phyloP scores from a whole-genome alignment of 1,140 invertebrate genomes.

The Geopemphigus sp. region DNA sequence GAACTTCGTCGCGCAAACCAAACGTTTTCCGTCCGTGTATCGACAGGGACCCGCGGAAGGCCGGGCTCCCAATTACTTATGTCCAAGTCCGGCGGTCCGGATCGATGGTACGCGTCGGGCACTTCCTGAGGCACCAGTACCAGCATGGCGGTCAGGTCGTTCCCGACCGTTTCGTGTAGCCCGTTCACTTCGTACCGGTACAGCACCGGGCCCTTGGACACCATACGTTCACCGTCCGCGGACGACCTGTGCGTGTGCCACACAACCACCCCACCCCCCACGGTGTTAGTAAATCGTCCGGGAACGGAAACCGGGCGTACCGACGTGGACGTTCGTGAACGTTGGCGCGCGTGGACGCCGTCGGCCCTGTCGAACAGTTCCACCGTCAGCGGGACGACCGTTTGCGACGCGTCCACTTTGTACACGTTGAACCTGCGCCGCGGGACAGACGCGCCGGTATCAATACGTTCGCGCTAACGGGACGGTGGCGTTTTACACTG shows the following conservation, averaged over 20 bases:
- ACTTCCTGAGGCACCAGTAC: conserved; percentile 6
- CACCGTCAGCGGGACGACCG: background rate
- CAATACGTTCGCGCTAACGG: too few species aligned
- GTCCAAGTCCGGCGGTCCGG: background rate
- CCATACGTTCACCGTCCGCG: too few species aligned
- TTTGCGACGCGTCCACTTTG: conserved; percentile 50
- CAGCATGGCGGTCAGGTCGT: background rate
- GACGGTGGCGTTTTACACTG: too few species aligned
- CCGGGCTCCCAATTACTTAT: too few species aligned
- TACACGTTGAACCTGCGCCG: conserved; percentile 12
- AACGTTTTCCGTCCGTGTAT: too few species aligned
- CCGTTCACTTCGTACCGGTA: background rate
- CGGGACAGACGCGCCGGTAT: too few species aligned
- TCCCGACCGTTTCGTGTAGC: background rate
- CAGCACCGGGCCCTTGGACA: too few species aligned
- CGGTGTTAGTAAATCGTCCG: too few species aligned
- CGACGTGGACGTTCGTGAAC: background rate
- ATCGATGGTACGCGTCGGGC: background rate
- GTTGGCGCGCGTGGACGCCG: background rate
- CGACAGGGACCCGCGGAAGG: too few species aligned
- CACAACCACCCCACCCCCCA: too few species aligned
- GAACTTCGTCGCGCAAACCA: too few species aligned
- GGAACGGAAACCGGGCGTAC: too few species aligned
- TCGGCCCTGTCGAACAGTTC: background rate
- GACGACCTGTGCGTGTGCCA: background rate